Conservation (phyloP, 2,797 vertebrate species). For the Enteromius fasciolatus region DNA sequence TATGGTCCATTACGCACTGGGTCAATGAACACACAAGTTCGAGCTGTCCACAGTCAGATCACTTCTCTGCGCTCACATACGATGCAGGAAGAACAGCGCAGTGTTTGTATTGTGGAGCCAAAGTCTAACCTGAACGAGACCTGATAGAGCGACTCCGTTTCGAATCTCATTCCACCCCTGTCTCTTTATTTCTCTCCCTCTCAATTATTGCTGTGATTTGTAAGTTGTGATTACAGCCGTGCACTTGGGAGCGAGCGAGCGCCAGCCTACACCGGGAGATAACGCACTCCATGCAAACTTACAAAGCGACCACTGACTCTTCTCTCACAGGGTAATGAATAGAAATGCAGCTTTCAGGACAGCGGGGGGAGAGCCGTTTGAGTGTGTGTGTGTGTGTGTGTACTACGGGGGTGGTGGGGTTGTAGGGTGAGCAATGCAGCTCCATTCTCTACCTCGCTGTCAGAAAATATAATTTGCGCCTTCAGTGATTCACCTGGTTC, state of each 20-base stretch:
- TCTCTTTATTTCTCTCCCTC: conserved; percentile 47
- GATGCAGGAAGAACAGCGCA: not conserved
- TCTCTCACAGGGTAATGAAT: conserved; percentile 90
- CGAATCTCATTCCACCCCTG: conserved; percentile 43
- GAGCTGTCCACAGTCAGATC: conserved; percentile 41
- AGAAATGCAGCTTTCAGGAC: conserved; percentile 87
- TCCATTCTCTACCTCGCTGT: conserved; percentile 93
- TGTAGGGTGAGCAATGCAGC: conserved; percentile 79
- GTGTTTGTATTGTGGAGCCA: conserved; percentile 25
- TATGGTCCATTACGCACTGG: conserved; percentile 80
- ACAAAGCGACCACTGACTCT: conserved; percentile 89
- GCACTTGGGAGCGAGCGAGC: conserved; percentile 81
- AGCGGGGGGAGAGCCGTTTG: conserved; percentile 32
- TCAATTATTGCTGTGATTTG: conserved; percentile 76
- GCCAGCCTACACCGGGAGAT: conserved; percentile 82
- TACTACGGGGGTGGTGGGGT: conserved; percentile 51
- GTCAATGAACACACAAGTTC: conserved; percentile 78
- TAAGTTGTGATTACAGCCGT: conserved; percentile 88
- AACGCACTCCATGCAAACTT: conserved; percentile 90
- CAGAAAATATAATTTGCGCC: conserved; percentile 97
- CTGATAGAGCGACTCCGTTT: conserved; percentile 25
- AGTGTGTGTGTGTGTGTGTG: conserved; percentile 40
- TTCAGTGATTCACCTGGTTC: conserved; percentile 99
- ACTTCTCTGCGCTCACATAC: not conserved
- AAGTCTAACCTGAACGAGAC: conserved; percentile 40